Base-by-base conservation (phyloP, 1,140 invertebrate genomes). In the Diachasmimorpha longicaudata region DNA sequence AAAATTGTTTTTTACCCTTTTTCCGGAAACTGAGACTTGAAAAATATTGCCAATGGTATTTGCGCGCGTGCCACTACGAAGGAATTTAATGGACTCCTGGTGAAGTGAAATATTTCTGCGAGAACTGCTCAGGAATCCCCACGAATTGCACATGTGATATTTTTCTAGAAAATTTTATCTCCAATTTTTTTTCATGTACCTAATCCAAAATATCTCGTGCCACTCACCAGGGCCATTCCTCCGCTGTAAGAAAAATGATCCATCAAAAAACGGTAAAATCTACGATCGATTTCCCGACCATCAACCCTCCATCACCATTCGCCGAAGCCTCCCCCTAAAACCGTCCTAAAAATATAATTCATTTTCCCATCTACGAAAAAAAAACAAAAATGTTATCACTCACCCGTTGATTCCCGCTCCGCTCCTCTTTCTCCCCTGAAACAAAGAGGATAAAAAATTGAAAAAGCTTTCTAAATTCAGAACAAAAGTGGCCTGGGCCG, bases 401-500 rank as follows among this genome's bases (percentile, higher is more conserved):
- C 58, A 63, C 58, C 58, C 10, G 23, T 63, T 9, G 58, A 6
- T 23, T 23, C 58, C 58, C 8, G 10, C 58, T 25, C 52, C 19
- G 9, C 2, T 3, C 19, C 52, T 21, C 52, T 21, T 58, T 63
- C 4, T 63, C 13, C 23, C 21, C 58, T 63, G 58, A 6, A 63
- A 63, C 21, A 63, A 63, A 63, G 58, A 63, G 23, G 31, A 23
- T 63, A 63, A 63, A 63, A 63, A 63, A 63, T 63, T 63, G 58
- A 63, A 63, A 63, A 63, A 63, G 58, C 58, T 31, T 63, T 31
- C 58, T 63, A 63, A 23, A 63, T 63, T 31, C 23, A 69, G 67
- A 70, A 70, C 46, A 75, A 75, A 75, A 75, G 67, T 70, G 67
- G 44, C 42, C 73, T 70, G 13, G 67, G 74, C 36, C 67, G 39